A percentile compares a stretch with the other conserved stretches of the same genome.
Conservation (phyloP, 2,113 vertebrate species). For the Archocentrus centrarchus region DNA sequence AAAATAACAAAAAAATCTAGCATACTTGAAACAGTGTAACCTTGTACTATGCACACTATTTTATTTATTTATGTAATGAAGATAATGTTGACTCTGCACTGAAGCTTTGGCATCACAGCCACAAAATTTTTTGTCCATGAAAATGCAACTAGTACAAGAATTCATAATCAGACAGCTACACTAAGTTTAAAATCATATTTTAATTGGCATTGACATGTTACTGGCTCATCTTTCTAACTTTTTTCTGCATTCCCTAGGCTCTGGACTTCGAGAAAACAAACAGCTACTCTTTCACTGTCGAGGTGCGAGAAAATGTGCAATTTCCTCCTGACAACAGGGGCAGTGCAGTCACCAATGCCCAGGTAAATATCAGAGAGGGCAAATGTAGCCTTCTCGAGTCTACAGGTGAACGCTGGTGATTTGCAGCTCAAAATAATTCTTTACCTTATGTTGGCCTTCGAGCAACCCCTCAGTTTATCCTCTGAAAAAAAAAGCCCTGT, state of each 20-base stretch:
- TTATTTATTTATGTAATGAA: background rate
- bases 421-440: background rate
- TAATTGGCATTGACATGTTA: background rate
- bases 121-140: too few species aligned
- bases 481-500: background rate
- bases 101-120: background rate
- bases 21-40: background rate
- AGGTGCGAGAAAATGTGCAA: conserved; percentile 62
- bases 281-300: conserved; percentile 62
- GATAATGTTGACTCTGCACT: background rate
- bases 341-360: conserved; percentile 26
- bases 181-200: background rate
- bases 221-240: background rate
- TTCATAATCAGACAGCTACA: background rate
- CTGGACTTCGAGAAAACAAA: conserved; percentile 87
- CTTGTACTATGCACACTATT: background rate
- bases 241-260: conserved; percentile 73
- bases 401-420: background rate
- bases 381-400: background rate
- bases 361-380: conserved; percentile 52
- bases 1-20: background rate
- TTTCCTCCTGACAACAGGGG: conserved; percentile 57
- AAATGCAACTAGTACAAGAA: too few species aligned
- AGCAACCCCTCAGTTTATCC: background rate
- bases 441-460: background rate